phyloP scores from a whole-genome alignment of 2,888 invertebrate genomes.

The Pseudoips prasinana region DNA sequence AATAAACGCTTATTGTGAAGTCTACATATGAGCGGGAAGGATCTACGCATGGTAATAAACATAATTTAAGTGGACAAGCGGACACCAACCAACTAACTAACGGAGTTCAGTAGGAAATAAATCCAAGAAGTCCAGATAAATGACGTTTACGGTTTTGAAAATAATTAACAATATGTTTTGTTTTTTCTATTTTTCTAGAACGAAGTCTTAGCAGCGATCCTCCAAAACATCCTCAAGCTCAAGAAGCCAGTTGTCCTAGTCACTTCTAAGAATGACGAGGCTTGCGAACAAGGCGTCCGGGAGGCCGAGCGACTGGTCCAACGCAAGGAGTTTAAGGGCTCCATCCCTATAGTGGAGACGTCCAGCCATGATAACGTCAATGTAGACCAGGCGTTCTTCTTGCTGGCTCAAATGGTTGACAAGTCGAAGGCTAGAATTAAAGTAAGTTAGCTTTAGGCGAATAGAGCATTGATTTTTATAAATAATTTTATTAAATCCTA shows the following conservation, averaged over 20 bases:
- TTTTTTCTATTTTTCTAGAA: constrained; percentile 49
- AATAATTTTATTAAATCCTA: not conserved
- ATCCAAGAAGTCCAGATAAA: no score
- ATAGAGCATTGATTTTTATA: not conserved
- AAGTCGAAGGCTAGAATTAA: constrained; percentile 90
- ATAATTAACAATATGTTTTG: no score
- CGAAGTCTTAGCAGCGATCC: constrained; percentile 91
- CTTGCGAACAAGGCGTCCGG: constrained; percentile 91
- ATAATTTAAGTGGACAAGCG: no score
- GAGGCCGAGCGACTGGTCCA: constrained; percentile 94
- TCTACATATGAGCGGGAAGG: no score
- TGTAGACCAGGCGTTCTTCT: constrained; percentile 94
- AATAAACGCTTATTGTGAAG: no score
- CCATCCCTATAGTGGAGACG: constrained; percentile 95
- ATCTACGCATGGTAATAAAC: no score
- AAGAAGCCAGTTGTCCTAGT: constrained; percentile 98
- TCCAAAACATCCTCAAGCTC: constrained; percentile 93
- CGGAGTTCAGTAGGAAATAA: no score
- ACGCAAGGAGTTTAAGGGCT: constrained; percentile 95
- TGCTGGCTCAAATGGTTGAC: constrained; percentile 95
- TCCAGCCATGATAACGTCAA: constrained; percentile 98
- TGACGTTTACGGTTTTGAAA: no score
- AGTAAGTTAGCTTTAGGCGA: constrained; percentile 39
- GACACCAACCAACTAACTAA: no score
- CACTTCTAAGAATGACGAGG: constrained; percentile 97